These are phyloP conservation scores for Phrixothrix hirtus DNA, from an alignment of 2,888 invertebrate genomes.

Conservation along the genomic window DNA sequence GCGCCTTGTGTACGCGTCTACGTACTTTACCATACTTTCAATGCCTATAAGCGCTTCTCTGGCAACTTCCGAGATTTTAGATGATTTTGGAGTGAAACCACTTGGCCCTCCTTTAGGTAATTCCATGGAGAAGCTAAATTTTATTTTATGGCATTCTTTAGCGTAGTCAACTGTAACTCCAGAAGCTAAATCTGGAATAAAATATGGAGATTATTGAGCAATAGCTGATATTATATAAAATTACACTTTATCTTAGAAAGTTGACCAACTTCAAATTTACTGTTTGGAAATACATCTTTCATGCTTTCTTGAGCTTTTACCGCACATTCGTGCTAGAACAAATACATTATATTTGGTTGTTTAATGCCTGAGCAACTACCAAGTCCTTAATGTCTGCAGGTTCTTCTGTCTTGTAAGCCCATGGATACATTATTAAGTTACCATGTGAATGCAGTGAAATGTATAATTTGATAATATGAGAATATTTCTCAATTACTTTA, in stretches of 20 bases:
- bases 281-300: constrained; percentile 18
- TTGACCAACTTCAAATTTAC: constrained; percentile 34
- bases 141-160: constrained; percentile 32
- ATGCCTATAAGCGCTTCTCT: constrained; percentile 32
- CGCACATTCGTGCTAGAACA: constrained; percentile 33
- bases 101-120: constrained; percentile 32
- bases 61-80: constrained; percentile 32
- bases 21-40: constrained; percentile 34
- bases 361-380: too few species aligned
- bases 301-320: constrained; percentile 27
- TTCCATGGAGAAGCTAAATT: constrained; percentile 36
- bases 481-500: constrained; percentile 36
- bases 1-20: constrained; percentile 1
- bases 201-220: too few species aligned
- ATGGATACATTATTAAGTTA: constrained; percentile 39
- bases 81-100: constrained; percentile 32
- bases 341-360: not conserved
- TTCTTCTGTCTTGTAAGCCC: constrained; percentile 33
- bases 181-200: constrained; percentile 32
- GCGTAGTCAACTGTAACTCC: constrained; percentile 28
- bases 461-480: constrained; percentile 33
- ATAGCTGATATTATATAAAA: too few species aligned
- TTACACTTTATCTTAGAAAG: too few species aligned
- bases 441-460: constrained; percentile 39
- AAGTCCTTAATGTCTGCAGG: constrained; percentile 29